Percentiles rank a stretch among this genome's conserved stretches.
phyloP scores from a whole-genome alignment of 1,140 invertebrate species.

The Pteromalus puparum region DNA sequence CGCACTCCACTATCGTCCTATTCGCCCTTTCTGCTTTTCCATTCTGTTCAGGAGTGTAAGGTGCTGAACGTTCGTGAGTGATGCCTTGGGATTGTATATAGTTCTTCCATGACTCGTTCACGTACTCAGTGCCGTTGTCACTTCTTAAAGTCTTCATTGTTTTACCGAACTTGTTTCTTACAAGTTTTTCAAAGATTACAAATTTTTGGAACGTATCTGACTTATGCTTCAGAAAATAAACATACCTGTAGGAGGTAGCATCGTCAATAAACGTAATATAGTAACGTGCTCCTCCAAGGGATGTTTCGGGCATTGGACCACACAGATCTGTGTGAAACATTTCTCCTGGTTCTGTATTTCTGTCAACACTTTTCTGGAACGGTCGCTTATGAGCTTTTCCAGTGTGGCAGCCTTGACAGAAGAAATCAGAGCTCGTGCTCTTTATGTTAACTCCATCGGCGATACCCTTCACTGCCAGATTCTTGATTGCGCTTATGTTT shows the following conservation, averaged over 20 bases:
- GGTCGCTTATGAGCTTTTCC: slow-evolving; percentile 43
- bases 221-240: slow-evolving; percentile 60
- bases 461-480: slow-evolving; percentile 45
- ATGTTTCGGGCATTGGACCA: no score
- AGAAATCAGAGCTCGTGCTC: slow-evolving; percentile 5
- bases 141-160: slow-evolving; percentile 56
- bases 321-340: slow-evolving; percentile 57
- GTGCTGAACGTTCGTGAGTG: slow-evolving; percentile 54
- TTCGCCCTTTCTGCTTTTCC: slow-evolving; percentile 64
- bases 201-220: slow-evolving; percentile 60
- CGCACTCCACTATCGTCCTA: slow-evolving; percentile 68
- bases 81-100: slow-evolving; percentile 55
- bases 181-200: slow-evolving; percentile 62
- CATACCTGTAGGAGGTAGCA: no score
- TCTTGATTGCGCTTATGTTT: slow-evolving; percentile 42
- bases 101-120: slow-evolving; percentile 33
- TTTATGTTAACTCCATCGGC: slow-evolving; percentile 31
- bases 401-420: slow-evolving; percentile 42
- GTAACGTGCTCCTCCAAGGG: no score
- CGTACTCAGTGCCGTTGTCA: slow-evolving; percentile 52
- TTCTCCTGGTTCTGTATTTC: slow-evolving; percentile 38
- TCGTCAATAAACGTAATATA: no score
- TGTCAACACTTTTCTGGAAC: slow-evolving; percentile 16
- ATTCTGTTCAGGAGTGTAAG: slow-evolving; percentile 66
- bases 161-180: no score